These are phyloP conservation scores for Pygoscelis antarcticus DNA, from an alignment of 2,113 vertebrate species.

Conservation along the genomic window DNA sequence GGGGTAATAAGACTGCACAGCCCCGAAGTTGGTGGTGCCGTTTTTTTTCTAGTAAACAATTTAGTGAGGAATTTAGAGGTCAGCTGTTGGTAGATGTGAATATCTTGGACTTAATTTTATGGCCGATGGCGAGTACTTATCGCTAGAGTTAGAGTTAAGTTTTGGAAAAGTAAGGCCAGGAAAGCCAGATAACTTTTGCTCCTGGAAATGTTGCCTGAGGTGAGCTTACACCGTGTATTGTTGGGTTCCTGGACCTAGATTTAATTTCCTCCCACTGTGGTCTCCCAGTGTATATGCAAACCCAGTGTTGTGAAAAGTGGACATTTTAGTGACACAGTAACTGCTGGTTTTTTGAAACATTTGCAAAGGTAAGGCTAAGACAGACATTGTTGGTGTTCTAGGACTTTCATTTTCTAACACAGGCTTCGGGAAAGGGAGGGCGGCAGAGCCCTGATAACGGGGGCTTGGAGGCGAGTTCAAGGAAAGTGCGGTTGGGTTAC, in stretches of 20 bases:
- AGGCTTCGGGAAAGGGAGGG: background rate
- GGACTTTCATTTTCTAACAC: background rate
- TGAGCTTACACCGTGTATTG: background rate
- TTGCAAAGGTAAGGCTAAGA: background rate
- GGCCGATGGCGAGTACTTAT: background rate
- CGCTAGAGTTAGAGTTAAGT: background rate
- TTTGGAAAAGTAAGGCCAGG: background rate
- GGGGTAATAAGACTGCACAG: background rate
- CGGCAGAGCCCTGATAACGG: background rate
- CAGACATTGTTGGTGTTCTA: background rate
- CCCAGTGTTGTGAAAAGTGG: background rate
- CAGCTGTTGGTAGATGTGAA: background rate
- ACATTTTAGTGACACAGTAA: background rate
- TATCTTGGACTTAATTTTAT: background rate
- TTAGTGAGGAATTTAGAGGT: background rate
- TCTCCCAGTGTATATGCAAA: background rate
- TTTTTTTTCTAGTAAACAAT: background rate
- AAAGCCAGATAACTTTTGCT: background rate
- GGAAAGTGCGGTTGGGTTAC: background rate
- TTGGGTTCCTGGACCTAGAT: background rate
- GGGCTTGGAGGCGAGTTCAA: background rate
- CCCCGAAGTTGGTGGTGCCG: background rate
- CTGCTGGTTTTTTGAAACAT: background rate
- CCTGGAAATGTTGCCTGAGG: background rate
- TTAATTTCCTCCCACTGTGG: background rate